Conservation (phyloP, 2,797 vertebrate genomes). For the Microctenopoma lineatum region DNA sequence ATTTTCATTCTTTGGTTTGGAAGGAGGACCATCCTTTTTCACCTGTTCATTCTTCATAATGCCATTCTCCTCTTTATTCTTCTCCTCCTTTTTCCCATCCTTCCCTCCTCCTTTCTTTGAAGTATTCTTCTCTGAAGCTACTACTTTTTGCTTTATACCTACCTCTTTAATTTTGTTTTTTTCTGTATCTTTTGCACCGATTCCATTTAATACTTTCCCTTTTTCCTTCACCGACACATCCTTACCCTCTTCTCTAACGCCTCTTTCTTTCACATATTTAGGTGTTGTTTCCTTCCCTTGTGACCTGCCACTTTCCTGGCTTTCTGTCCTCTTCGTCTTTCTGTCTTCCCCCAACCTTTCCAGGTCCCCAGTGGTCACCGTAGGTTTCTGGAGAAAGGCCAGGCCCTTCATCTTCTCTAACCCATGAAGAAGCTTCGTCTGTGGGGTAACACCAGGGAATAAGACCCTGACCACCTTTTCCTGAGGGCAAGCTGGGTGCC, state of each 20-base stretch:
- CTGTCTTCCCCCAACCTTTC: slow-evolving; percentile 69
- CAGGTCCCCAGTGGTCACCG: slow-evolving; percentile 78
- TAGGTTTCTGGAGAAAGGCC: slow-evolving; percentile 86
- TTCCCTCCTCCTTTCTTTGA: slow-evolving; percentile 75
- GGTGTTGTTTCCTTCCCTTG: slow-evolving; percentile 67
- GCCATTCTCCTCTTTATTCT: slow-evolving; percentile 72
- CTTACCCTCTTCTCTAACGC: slow-evolving; percentile 64
- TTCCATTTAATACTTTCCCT: slow-evolving; percentile 69
- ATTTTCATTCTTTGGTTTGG: slow-evolving; percentile 82
- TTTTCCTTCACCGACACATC: slow-evolving; percentile 72
- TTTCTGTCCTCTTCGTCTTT: slow-evolving; percentile 83
- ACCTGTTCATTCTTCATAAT: slow-evolving; percentile 60
- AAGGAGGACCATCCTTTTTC: slow-evolving; percentile 67
- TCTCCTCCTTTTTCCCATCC: slow-evolving; percentile 81
- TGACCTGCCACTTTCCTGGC: slow-evolving; percentile 87
- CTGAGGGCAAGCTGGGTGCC: slow-evolving; percentile 89
- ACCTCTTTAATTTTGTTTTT: slow-evolving; percentile 70
- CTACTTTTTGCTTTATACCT: slow-evolving; percentile 56
- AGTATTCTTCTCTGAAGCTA: slow-evolving; percentile 60
- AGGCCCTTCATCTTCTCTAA: slow-evolving; percentile 91
- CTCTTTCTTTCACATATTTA: slow-evolving; percentile 71
- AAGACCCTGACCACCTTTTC: slow-evolving; percentile 95
- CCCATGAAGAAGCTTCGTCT: slow-evolving; percentile 90
- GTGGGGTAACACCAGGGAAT: slow-evolving; percentile 92
- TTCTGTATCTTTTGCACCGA: slow-evolving; percentile 51